phyloP scores from a whole-genome alignment of 2,888 invertebrate genomes.

The Polydrusus cervinus region DNA sequence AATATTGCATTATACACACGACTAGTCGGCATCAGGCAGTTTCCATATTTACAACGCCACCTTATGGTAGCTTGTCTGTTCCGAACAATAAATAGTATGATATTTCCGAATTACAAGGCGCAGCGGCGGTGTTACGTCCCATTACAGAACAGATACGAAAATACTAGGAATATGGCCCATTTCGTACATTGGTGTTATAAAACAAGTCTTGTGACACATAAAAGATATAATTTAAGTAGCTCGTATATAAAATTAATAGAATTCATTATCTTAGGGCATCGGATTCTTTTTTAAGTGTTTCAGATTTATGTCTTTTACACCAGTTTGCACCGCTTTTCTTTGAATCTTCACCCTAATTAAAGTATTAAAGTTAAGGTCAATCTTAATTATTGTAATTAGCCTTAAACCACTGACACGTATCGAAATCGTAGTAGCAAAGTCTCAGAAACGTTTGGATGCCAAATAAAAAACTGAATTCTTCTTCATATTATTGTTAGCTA shows the following conservation, averaged over 20 bases:
- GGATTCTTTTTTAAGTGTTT: too few relatives aligned
- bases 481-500: too few relatives aligned
- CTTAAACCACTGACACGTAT: too few relatives aligned
- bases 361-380: too few relatives aligned
- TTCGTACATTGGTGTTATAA: not conserved
- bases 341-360: too few relatives aligned
- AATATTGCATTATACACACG: conserved; percentile 53
- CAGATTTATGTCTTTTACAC: too few relatives aligned
- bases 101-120: conserved; percentile 44
- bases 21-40: conserved; percentile 50
- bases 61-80: conserved; percentile 51
- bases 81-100: conserved; percentile 51
- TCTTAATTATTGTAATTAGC: too few relatives aligned
- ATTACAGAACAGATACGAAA: conserved; percentile 24
- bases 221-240: not conserved
- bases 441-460: too few relatives aligned
- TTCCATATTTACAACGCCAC: conserved; percentile 54
- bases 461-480: too few relatives aligned
- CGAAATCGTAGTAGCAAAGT: too few relatives aligned
- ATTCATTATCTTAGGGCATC: not conserved
- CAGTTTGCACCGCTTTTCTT: too few relatives aligned
- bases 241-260: too few relatives aligned
- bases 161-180: conserved; percentile 21
- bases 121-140: conserved; percentile 23
- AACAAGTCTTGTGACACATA: not conserved